phyloP scores from a whole-genome alignment of 2,113 vertebrate genomes.

The Epinephelus fuscoguttatus region DNA sequence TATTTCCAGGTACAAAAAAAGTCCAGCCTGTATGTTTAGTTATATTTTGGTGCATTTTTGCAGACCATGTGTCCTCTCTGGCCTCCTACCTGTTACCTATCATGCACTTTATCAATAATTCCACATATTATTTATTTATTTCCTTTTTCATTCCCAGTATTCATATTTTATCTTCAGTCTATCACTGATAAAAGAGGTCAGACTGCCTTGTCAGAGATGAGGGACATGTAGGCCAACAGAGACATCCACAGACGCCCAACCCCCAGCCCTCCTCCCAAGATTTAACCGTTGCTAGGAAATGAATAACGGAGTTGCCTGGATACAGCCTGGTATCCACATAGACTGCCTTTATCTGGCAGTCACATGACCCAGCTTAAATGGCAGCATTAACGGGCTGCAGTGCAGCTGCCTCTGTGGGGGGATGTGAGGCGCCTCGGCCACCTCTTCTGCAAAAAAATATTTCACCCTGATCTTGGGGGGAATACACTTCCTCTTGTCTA shows the following conservation, averaged over 20 bases:
- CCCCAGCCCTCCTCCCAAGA: conserved; percentile 68
- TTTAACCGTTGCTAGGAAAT: conserved; percentile 80
- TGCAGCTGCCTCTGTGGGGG: conserved; percentile 66
- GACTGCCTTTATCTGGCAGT: conserved; percentile 76
- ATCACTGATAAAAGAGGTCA: conserved; percentile 55
- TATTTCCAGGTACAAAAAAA: background rate
- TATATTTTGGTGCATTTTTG: background rate
- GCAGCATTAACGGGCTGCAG: conserved; percentile 64
- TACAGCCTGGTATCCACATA: conserved; percentile 74
- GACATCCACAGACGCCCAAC: conserved; percentile 61
- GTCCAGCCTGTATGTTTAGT: background rate
- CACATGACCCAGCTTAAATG: conserved; percentile 77
- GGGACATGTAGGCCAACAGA: conserved; percentile 74
- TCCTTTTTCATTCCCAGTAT: too few species aligned
- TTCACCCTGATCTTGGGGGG: background rate
- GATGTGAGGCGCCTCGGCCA: conserved; percentile 19
- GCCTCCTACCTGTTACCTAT: background rate
- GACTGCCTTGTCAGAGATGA: conserved; percentile 48
- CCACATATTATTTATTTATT: background rate
- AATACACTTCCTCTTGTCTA: background rate
- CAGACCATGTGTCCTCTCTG: background rate
- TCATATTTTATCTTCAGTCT: background rate
- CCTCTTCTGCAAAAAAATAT: conserved; percentile 20
- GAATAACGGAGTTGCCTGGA: conserved; percentile 82
- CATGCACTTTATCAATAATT: background rate